A percentile compares a stretch with the other conserved stretches of the same genome.
Conservation (phyloP, 1,140 invertebrate genomes). For the Chionoecetes opilio region DNA sequence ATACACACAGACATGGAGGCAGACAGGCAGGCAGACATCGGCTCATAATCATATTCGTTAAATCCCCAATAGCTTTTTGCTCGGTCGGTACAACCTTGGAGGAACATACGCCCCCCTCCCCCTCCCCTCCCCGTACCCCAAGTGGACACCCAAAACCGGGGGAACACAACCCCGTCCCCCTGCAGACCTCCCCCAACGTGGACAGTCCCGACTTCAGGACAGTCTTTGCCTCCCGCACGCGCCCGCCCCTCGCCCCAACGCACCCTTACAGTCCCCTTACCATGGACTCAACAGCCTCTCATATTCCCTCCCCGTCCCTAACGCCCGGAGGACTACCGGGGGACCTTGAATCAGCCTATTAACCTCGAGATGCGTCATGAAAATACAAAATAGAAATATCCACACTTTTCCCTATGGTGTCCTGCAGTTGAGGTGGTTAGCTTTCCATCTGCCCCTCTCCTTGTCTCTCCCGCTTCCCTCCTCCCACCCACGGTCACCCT, state of each 20-base stretch:
- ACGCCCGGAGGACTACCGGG: not conserved
- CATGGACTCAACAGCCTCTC: not conserved
- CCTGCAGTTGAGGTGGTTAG: not conserved
- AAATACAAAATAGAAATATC: not conserved
- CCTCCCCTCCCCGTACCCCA: not conserved
- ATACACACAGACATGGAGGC: not conserved
- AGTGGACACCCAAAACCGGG: not conserved
- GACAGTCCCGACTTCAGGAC: not conserved
- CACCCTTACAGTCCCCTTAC: not conserved
- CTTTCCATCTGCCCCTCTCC: not conserved
- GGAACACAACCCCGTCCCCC: not conserved
- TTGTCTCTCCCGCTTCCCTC: not conserved
- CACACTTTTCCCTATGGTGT: not conserved
- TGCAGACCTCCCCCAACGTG: not conserved
- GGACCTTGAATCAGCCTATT: not conserved
- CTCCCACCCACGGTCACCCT: not conserved
- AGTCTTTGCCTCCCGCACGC: not conserved
- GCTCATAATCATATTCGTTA: constrained; percentile 30
- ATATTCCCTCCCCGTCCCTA: no score
- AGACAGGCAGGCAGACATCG: not conserved
- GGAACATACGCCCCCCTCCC: not conserved
- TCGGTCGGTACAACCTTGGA: not conserved
- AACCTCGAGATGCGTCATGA: not conserved
- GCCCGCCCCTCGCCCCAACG: no score
- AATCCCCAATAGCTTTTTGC: not conserved